Base-by-base conservation (phyloP, 2,888 invertebrate genomes). In the Tachina grossa region DNA sequence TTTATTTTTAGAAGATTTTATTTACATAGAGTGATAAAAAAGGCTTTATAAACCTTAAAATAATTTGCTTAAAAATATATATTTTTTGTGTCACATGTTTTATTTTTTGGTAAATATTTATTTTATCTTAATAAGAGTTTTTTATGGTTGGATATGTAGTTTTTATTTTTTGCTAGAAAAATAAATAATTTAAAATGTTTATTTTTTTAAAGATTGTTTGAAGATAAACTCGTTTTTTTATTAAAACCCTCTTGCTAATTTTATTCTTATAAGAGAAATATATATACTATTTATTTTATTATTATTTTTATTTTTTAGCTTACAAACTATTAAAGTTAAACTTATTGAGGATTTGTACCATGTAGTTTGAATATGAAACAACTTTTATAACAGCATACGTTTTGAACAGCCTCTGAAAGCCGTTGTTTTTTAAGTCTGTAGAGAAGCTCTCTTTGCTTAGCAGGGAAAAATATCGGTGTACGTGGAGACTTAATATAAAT, bases 321-420 rank as follows among this genome's bases (percentile, higher is more conserved):
- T 78, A 59, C 11, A 59, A 59, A 51, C 11, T 59, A 75, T 22
- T 76, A 45, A 39, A 68, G 41, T 59, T 80, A 59, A 75, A 47
- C 39, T 69, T 69, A 65, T 76, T 76, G 43, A 71, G 59, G 39
- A 39, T 82, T 76, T 82, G 82, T 82, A 82, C 82, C 82, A 51
- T 83, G 61, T 51, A 47, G 76, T 71, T 71, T 76, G 11, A 59
- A 9, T 55, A 19, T 77, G 81, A 82, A 82, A 76, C 81, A 82
- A 47, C 63, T 63, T 69, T 61, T 19, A 45, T 63, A 79, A 79
- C 79, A 78, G 78, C 78, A 69, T 63, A 10, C 14, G 61, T 43
- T 79, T 61, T 6, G 16, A 31, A 16, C 41, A 69, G 63, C 68
- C 61, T 77, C 41, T 19, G 49, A 55, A 53, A 53, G 51, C 53